These are phyloP conservation scores for Falco rusticolus DNA, from an alignment of 2,797 vertebrate species.

Conservation along the genomic window DNA sequence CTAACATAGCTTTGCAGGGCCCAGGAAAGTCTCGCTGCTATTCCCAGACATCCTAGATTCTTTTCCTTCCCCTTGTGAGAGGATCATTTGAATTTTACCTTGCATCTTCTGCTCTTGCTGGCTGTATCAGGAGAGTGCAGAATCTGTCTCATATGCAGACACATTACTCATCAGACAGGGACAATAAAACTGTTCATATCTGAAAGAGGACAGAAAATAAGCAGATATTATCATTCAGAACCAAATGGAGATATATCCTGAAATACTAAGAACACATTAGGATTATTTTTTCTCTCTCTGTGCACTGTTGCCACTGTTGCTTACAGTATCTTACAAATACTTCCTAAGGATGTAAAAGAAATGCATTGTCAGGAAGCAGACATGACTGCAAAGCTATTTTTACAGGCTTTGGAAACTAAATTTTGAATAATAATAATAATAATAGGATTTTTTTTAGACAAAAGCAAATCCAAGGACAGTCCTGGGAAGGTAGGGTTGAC, in stretches of 20 bases:
- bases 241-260: neutral
- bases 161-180: neutral
- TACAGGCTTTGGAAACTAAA: neutral
- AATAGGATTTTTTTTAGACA: neutral
- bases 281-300: neutral
- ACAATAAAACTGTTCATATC: neutral
- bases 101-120: neutral
- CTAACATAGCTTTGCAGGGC: neutral
- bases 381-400: neutral
- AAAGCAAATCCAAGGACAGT: neutral
- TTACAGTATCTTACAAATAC: neutral
- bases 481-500: neutral
- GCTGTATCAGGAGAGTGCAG: neutral
- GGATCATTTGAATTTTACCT: neutral
- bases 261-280: neutral
- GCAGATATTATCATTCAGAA: neutral
- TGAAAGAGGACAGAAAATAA: constrained; percentile 11
- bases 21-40: neutral
- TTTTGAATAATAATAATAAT: neutral
- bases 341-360: neutral
- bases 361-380: neutral
- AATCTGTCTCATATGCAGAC: neutral
- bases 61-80: neutral
- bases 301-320: neutral
- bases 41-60: neutral